Conservation (phyloP, 2,113 vertebrate species). For the Cavia porcellus region DNA sequence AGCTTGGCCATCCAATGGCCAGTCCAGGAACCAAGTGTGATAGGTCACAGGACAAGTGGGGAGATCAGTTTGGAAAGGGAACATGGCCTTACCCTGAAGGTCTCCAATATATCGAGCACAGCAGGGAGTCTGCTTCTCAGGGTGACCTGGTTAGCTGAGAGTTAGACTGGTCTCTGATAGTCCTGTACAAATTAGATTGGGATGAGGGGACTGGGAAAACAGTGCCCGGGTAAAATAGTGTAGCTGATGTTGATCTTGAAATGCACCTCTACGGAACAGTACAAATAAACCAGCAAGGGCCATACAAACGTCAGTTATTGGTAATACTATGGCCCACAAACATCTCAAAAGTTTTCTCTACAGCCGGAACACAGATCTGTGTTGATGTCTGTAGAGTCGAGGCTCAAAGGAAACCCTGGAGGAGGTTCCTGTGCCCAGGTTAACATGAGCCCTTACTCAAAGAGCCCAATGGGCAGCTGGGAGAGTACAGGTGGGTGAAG, state of each 20-base stretch:
- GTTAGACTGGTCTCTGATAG: background rate
- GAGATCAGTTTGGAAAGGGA: too few relatives aligned
- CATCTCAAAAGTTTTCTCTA: background rate
- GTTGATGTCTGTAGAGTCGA: background rate
- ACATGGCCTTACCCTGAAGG: fast-evolving
- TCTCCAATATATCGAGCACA: background rate
- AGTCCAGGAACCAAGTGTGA: background rate
- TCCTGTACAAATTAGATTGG: background rate
- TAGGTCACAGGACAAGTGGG: background rate
- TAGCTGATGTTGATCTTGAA: constrained; percentile 30
- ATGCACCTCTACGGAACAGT: background rate
- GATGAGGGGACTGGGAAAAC: background rate
- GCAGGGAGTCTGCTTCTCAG: background rate
- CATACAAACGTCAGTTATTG: background rate
- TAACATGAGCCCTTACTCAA: fast-evolving
- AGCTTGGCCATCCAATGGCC: background rate
- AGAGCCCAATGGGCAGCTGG: background rate
- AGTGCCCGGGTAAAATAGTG: background rate
- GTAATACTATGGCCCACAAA: background rate
- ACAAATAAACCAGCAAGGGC: background rate
- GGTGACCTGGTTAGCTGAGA: background rate
- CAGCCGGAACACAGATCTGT: background rate
- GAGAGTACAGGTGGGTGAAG: background rate
- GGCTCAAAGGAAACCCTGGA: background rate
- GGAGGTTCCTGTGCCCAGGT: too few relatives aligned